Percentiles rank a stretch among this genome's conserved stretches.
Evolutionary conservation across 2,113 vertebrate genomes (phyloP).

Genomic region (Engraulis encrasicolus): DNA sequence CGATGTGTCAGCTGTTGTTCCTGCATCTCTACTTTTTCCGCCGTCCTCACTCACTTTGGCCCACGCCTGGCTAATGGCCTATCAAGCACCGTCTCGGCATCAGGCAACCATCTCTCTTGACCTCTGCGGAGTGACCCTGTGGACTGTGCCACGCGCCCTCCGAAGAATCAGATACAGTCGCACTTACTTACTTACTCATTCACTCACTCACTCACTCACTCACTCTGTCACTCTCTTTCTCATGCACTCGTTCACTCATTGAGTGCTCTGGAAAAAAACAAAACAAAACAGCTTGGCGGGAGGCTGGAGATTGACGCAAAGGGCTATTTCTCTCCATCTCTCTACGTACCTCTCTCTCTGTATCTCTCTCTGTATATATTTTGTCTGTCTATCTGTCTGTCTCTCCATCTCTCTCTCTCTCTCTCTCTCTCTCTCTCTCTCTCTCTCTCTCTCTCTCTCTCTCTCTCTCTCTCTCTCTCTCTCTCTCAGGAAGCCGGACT

Average conservation of each 20-base stretch:
- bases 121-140: not conserved
- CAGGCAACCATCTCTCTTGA: not conserved
- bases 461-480: not conserved
- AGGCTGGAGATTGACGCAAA: slow-evolving; percentile 44
- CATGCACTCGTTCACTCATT: not conserved
- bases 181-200: not conserved
- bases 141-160: not conserved
- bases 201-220: slow-evolving; percentile 8
- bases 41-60: no score
- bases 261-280: not conserved
- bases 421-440: slow-evolving; percentile 11
- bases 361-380: slow-evolving; percentile 57
- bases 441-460: slow-evolving; percentile 12
- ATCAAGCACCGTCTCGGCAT: not conserved
- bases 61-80: not conserved
- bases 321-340: slow-evolving; percentile 25
- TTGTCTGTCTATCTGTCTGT: no score
- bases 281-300: slow-evolving; percentile 10
- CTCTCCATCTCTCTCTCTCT: not conserved
- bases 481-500: slow-evolving; percentile 9
- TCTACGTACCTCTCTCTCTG: slow-evolving; percentile 23
- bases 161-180: not conserved
- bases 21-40: not conserved
- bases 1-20: not conserved
- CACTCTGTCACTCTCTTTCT: not conserved